Base-by-base conservation (phyloP, 2,888 invertebrate genomes). In the Drosophila pullipes region DNA sequence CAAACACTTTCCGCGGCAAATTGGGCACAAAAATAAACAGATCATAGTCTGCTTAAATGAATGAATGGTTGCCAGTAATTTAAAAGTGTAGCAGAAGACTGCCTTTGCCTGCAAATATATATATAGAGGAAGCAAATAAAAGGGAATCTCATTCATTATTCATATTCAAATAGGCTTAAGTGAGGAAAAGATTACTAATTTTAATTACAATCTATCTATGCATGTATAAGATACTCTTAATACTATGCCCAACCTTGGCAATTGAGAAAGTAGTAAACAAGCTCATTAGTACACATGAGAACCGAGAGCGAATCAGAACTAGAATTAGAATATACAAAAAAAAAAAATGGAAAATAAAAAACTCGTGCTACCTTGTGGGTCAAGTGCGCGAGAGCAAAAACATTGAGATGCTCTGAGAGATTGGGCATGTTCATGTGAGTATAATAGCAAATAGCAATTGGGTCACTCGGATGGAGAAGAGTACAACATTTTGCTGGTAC, bases 101-200 rank as follows among this genome's bases (percentile, higher is more conserved):
- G 52, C n/a, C 57, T 85, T 86, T 90, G 91, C 92, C 92, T 92
- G 90, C 18, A 91, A 91, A 37, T 69, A 68, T 2, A 55, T 7
- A 6, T 44, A 1, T 3, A 18, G 61, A 72, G 68, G 59, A 69
- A 70, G 66, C 50, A 63, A 62, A 75, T 52, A 70, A 76, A 72
- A 76, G 76, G 76, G 53, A 74, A 59, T 16, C 25, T 47, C 47
- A 9, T 7, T 25, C 16, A 47, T 69, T 63, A 67, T 85, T 88
- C 83, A 76, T 81, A 76, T 53, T 59, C 55, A 58, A 71, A 49
- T 30, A 33, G 57, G 54, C 64, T 83, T 73, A 82, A 87, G 74
- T 62, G 81, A 61, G 81, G 73, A 76, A 76, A 87, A 85, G 66
- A 85, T 85, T 22, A 85, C 39, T 57, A 87, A 82, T 78, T 78